These are phyloP conservation scores for Chloropsis hardwickii DNA, from an alignment of 2,113 vertebrate genomes.

Conservation along the genomic window DNA sequence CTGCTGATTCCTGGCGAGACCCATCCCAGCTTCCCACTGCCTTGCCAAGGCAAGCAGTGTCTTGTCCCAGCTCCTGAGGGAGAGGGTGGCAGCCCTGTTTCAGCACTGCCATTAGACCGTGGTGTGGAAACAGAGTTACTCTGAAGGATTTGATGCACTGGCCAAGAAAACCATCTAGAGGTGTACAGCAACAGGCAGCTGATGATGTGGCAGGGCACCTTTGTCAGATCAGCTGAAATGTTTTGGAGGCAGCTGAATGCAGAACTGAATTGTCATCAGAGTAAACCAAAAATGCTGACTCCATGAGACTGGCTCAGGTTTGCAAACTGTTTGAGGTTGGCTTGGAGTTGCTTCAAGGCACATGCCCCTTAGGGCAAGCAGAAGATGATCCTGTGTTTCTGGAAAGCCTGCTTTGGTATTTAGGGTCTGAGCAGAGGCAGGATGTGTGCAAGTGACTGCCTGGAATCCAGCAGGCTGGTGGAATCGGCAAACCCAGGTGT, in stretches of 20 bases:
- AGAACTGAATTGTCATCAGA: neutral
- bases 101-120: neutral
- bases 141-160: neutral
- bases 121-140: neutral
- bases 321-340: neutral
- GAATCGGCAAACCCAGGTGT: neutral
- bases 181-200: neutral
- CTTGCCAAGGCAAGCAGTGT: neutral
- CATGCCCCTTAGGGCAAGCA: accelerated
- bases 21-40: neutral
- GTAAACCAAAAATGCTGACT: neutral
- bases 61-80: neutral
- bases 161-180: neutral
- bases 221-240: neutral
- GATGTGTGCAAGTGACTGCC: neutral
- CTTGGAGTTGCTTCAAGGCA: neutral
- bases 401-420: neutral
- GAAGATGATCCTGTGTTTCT: neutral
- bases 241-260: neutral
- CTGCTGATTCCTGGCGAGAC: neutral
- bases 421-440: neutral
- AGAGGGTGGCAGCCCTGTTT: neutral
- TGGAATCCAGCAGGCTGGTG: neutral
- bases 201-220: neutral
- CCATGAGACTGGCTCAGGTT: neutral